Percentiles rank a stretch among this genome's conserved stretches.
Conservation (phyloP, 2,113 vertebrate genomes). For the Cromileptes altivelis region DNA sequence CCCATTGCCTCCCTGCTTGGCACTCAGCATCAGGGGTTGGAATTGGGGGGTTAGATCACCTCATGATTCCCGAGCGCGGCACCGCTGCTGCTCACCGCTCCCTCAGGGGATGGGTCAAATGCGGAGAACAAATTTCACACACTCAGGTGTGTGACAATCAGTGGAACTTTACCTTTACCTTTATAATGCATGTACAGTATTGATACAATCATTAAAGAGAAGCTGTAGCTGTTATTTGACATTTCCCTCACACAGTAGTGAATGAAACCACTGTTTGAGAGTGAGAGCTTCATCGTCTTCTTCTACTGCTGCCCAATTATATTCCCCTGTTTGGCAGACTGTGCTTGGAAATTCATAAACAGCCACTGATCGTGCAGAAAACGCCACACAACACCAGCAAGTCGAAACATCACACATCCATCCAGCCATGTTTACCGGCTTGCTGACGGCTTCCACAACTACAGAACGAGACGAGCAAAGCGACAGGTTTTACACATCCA, state of each 20-base stretch:
- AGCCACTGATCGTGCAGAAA: constrained; percentile 36
- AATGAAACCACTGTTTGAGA: neutral
- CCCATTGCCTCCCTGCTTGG: too few relatives aligned
- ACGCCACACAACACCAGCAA: neutral
- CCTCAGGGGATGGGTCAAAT: too few relatives aligned
- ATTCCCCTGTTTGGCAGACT: neutral
- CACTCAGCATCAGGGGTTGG: too few relatives aligned
- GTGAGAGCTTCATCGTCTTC: neutral
- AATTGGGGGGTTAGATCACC: too few relatives aligned
- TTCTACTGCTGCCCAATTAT: constrained; percentile 26
- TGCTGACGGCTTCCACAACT: neutral
- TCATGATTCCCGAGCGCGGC: too few relatives aligned
- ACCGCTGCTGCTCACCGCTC: too few relatives aligned
- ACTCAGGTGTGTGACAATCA: too few relatives aligned
- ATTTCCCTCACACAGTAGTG: neutral
- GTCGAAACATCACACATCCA: constrained; percentile 12
- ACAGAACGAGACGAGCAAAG: constrained; percentile 17
- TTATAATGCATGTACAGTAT: constrained; percentile 5
- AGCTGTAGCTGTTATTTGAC: neutral
- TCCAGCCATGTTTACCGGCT: neutral
- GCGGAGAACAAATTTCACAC: too few relatives aligned
- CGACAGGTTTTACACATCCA: constrained; percentile 4
- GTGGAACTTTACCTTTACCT: too few relatives aligned
- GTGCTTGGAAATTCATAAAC: neutral
- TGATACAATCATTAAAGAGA: constrained; percentile 26